Evolutionary conservation across 2,113 vertebrate genomes (phyloP), one percentile per base, ranked within the genome.

Genomic region (Phyllostomus hastatus): DNA sequence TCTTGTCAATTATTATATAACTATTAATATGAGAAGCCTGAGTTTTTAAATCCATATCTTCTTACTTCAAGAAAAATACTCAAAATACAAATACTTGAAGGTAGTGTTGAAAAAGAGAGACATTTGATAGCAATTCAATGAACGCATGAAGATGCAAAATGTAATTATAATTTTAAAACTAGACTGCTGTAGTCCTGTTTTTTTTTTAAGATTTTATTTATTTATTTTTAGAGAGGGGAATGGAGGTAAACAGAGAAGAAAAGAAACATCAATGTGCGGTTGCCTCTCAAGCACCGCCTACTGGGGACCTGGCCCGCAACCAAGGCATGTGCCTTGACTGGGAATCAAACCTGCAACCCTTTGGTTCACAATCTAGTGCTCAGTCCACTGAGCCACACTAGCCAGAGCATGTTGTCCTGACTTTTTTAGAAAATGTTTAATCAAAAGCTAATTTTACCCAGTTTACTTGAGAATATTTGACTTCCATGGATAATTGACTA

Each of bases 381-480:
- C 19, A 54, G 17, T 54, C 6, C 52, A 20, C 52, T 54, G 52
- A 54, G 17, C 5, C 52, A 54, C 17, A 54, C 52, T 16, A 54
- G 52, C 52, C 52, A 20, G 52, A 17, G 50, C 50, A 52, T 52
- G 50, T 52, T 52, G 50, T 52, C 50, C 16, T 95, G 67, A 59
- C 35, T 20, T 69, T 95, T 88, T 88, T 54, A 95, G 88, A 94
- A 96, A 95, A 92, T 89, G 33, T 52, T 97, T 66, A 92, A 97
- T 95, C 81, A 96, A 92, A 75, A 75, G 6, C 28, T 1, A 90
- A 59, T 96, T 97, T 97, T 90, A 86, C 83, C 31, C 35, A 86
- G 28, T 95, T 95, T 96, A 10, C 92, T 92, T 90, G 69, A 96
- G 94, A 96, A 93, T 92, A 97, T 97, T 98, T 97, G 79, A 83